These are phyloP conservation scores for Mechanitis mazaeus DNA, from an alignment of 2,888 invertebrate genomes.

Conservation along the genomic window DNA sequence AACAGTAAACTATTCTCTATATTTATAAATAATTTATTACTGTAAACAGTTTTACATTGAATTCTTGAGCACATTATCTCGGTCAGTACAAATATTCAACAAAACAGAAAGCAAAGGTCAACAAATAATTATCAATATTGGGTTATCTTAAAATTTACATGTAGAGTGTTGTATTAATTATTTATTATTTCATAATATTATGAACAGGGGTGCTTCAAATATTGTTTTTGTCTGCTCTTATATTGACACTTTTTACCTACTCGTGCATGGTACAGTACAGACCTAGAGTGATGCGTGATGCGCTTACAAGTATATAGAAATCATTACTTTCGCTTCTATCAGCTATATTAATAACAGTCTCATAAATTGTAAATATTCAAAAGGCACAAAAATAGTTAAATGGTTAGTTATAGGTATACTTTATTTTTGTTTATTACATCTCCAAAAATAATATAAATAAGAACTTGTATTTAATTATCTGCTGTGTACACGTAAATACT, in stretches of 20 bases:
- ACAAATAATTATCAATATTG: not conserved
- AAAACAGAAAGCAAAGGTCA: not conserved
- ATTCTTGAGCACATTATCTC: not conserved
- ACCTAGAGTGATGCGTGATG: too few relatives aligned
- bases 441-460: not conserved
- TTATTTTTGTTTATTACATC: not conserved
- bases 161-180: not conserved
- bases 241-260: too few relatives aligned
- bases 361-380: not conserved
- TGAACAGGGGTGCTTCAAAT: too few relatives aligned
- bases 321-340: too few relatives aligned
- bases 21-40: too few relatives aligned
- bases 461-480: too few relatives aligned
- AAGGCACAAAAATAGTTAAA: not conserved
- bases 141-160: not conserved
- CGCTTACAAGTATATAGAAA: too few relatives aligned
- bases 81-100: not conserved
- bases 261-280: too few relatives aligned
- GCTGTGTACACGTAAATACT: too few relatives aligned
- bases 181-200: too few relatives aligned
- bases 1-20: not conserved
- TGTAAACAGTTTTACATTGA: not conserved
- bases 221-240: too few relatives aligned
- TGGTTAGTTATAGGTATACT: not conserved
- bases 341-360: too few relatives aligned